Percentiles rank a stretch among this genome's conserved stretches.
Conservation (phyloP, 2,888 invertebrate species). For the Sphaeridia pumilis region DNA sequence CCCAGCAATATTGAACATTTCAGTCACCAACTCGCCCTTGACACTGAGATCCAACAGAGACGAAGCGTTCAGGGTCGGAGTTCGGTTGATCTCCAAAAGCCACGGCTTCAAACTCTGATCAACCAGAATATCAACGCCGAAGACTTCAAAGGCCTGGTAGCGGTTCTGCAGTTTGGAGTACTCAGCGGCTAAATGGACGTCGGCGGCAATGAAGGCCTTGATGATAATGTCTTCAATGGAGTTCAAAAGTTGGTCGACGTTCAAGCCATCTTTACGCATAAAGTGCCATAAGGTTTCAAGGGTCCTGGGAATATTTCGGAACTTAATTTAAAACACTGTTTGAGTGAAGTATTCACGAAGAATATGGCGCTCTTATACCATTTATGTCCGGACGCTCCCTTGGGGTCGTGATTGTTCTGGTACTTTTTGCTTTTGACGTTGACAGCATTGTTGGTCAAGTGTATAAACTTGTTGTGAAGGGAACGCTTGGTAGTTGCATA, state of each 20-base stretch:
- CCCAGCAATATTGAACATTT: conserved; percentile 1
- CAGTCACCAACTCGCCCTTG: not conserved
- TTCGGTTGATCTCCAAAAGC: not conserved
- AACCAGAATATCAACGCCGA: not conserved
- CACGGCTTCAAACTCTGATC: not conserved
- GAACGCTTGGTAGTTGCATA: not conserved
- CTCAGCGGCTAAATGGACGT: not conserved
- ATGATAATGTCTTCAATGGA: not conserved
- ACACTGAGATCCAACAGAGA: not conserved
- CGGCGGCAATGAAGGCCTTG: not conserved
- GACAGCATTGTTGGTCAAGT: not conserved
- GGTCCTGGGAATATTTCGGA: not conserved
- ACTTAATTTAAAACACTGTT: not conserved
- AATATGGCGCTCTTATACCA: not conserved
- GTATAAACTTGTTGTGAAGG: not conserved
- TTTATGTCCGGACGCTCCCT: not conserved
- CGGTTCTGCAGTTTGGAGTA: not conserved
- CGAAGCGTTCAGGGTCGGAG: not conserved
- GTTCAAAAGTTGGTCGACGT: not conserved
- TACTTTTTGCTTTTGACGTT: not conserved
- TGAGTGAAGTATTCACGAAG: not conserved
- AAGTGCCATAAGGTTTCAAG: not conserved
- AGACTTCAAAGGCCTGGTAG: not conserved
- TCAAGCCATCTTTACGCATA: not conserved
- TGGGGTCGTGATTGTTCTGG: not conserved